These are phyloP conservation scores for Eustalomyia histrio DNA, from an alignment of 2,888 invertebrate genomes.

Conservation along the genomic window DNA sequence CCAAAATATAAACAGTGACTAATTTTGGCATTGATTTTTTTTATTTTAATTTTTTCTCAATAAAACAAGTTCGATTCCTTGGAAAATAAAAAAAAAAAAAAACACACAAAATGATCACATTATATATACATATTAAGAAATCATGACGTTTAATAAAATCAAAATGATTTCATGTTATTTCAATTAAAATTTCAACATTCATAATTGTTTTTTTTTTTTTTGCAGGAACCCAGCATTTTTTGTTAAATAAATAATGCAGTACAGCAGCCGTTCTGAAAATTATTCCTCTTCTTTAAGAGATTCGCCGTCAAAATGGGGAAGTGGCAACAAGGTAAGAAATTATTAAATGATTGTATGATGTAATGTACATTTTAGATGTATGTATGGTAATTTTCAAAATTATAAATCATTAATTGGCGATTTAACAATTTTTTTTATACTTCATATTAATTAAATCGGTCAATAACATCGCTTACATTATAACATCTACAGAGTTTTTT, in stretches of 20 bases:
- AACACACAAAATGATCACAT: slow-evolving; percentile 53
- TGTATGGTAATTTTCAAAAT: no score
- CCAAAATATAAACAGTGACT: slow-evolving; percentile 60
- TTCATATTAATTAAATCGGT: no score
- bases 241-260: slow-evolving; percentile 71
- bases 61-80: slow-evolving; percentile 58
- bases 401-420: no score
- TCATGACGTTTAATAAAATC: slow-evolving; percentile 43
- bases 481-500: no score
- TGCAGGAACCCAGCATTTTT: slow-evolving; percentile 68
- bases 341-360: no score
- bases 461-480: no score
- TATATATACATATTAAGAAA: slow-evolving; percentile 26
- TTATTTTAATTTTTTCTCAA: slow-evolving; percentile 22
- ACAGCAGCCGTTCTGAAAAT: slow-evolving; percentile 75
- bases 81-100: no score
- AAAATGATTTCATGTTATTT: slow-evolving; percentile 51
- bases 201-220: slow-evolving; percentile 34
- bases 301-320: slow-evolving; percentile 72
- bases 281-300: slow-evolving; percentile 75
- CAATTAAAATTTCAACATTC: slow-evolving; percentile 51
- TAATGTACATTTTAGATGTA: no score
- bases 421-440: no score
- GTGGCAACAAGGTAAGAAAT: slow-evolving; percentile 72
- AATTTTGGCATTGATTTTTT: slow-evolving; percentile 61